phyloP scores from a whole-genome alignment of 2,888 invertebrate species.

The Leptothorax acervorum region DNA sequence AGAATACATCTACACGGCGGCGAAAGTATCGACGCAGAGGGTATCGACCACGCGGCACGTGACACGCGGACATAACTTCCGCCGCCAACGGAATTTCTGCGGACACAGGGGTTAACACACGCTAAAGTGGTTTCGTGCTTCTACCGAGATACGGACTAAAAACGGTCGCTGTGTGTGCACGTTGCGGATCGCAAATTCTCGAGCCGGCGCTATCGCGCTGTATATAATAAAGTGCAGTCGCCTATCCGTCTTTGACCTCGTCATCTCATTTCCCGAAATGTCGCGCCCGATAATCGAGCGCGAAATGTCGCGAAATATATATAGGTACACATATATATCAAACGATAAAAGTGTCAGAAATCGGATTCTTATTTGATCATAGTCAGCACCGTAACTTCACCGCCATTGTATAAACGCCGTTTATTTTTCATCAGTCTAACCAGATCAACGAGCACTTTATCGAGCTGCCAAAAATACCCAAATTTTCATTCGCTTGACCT shows the following conservation, averaged over 20 bases:
- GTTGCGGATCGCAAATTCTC: conserved; percentile 23
- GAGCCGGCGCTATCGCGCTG: background rate
- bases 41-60: background rate
- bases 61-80: conserved; percentile 31
- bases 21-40: conserved; percentile 19
- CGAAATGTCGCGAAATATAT: background rate
- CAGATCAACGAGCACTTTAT: conserved; percentile 17
- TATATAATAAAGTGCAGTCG: conserved; percentile 1
- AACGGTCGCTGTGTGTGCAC: background rate
- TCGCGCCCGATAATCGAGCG: background rate
- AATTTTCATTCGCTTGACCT: conserved; percentile 7
- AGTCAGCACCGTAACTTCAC: background rate
- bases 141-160: conserved; percentile 45
- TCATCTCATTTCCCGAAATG: conserved; percentile 33
- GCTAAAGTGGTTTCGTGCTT: conserved; percentile 73
- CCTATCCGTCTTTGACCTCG: background rate
- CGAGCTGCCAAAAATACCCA: conserved; percentile 16
- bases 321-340: background rate
- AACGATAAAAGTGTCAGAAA: conserved; percentile 21
- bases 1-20: background rate
- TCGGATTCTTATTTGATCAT: background rate
- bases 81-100: conserved; percentile 31
- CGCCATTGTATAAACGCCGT: background rate
- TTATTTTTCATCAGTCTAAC: conserved; percentile 36
- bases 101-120: conserved; percentile 71